Evolutionary conservation across 2,797 vertebrate species (phyloP).

Genomic region (Hylomyscus alleni): DNA sequence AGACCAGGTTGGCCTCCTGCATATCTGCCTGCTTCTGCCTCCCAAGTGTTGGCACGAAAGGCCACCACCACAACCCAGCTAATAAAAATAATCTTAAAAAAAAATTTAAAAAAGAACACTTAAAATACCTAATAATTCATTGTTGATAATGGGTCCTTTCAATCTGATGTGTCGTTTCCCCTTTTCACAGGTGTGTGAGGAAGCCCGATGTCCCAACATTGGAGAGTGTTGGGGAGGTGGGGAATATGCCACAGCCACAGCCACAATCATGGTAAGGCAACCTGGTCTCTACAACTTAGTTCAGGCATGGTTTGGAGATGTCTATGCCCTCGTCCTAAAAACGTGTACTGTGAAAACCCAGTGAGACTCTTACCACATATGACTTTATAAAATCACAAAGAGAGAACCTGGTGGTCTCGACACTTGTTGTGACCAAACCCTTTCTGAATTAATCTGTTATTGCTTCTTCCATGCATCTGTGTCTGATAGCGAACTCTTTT

Average conservation of each 20-base stretch:
- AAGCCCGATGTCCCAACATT: constrained; percentile 98
- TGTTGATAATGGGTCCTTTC: constrained; percentile 6
- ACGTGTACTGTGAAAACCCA: not conserved
- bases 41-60: not conserved
- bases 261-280: constrained; percentile 97
- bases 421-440: not conserved
- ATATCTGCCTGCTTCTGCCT: not conserved
- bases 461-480: constrained; percentile 29
- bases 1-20: not conserved
- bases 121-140: not conserved
- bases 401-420: not conserved
- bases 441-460: constrained; percentile 23
- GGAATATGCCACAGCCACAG: constrained; percentile 96
- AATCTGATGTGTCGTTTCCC: not conserved
- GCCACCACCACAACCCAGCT: not conserved
- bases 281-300: not conserved
- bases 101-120: not conserved
- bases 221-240: constrained; percentile 99
- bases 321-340: not conserved
- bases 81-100: not conserved
- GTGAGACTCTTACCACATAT: constrained; percentile 2
- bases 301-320: not conserved
- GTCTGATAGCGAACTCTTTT: not conserved
- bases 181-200: constrained; percentile 96
- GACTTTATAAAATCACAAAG: not conserved